Evolutionary conservation across 2,888 invertebrate genomes (phyloP), one percentile per base, ranked within the genome.

Genomic region (Agrochola lota): DNA sequence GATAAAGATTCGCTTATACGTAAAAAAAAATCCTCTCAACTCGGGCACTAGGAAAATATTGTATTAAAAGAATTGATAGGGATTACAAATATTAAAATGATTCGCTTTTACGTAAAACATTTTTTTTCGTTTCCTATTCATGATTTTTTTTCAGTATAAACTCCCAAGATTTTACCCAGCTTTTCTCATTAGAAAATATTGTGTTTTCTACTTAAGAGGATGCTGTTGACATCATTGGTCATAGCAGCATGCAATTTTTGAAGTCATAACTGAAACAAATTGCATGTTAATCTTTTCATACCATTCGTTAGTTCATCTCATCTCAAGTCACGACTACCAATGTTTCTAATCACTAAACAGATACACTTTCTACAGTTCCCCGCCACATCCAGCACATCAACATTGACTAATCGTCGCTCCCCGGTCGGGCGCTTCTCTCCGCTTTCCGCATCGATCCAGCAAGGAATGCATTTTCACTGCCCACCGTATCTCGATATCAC

Each of bases 391-490:
- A 88, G 84, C 55, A 43, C 20, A 23, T 46, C 17, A 30, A 73
- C 68, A 64, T 20, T 30, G 46, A 60, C 23, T 79, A 80, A 77
- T 80, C 46, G 62, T 43, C 15, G 73, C 35, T 83, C 59, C 71
- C 67, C 74, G 85, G 67, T 85, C 71, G 85, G 87, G 66, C 87
- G 84, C 71, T 71, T 85, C 89, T 91, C 89, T 92, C 91, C 91
- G 92, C 92, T 94, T 93, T 94, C 94, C 93, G 92, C 85, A 90
- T 90, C 88, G 88, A 86, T 87, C 80, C 83, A 81, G 86, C 87
- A 84, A 89, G 92, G 95, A 94, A 95, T 94, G 94, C 91, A 92
- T 95, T 96, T 96, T 96, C 96, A 95, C 95, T 94, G 91, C 59
- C 77, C 81, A 85, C 76, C 86, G 92, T 91, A 93, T 95, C 94